A percentile compares a stretch with the other conserved stretches of the same genome.
These are phyloP conservation scores for Cloeon dipterum DNA, from an alignment of 2,888 invertebrate genomes.

Conservation along the genomic window DNA sequence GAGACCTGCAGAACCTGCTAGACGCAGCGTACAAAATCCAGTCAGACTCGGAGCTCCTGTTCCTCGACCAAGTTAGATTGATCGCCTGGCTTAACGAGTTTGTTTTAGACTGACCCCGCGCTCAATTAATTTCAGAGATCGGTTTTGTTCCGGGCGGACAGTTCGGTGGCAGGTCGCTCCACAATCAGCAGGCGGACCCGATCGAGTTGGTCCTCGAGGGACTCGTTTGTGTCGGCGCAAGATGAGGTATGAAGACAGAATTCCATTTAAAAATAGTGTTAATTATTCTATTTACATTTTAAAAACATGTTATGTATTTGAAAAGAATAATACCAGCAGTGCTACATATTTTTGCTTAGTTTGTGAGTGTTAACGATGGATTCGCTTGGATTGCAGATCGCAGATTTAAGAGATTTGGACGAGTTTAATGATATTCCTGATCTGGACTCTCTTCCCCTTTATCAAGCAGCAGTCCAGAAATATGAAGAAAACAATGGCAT, in stretches of 20 bases:
- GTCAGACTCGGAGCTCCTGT: conserved; percentile 68
- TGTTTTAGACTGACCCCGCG: too few relatives aligned
- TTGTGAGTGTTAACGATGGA: too few relatives aligned
- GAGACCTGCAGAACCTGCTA: conserved; percentile 54
- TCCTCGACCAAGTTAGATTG: conserved; percentile 55
- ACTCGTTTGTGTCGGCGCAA: conserved; percentile 89
- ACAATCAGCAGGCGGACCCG: not conserved
- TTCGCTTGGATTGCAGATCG: too few relatives aligned
- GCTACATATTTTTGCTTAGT: too few relatives aligned
- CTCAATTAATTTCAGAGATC: conserved; percentile 36
- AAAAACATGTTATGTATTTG: too few relatives aligned
- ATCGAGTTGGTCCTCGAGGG: conserved; percentile 57
- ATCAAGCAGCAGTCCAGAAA: conserved; percentile 63
- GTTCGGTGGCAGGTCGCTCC: conserved; percentile 13
- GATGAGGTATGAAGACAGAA: conserved; percentile 59
- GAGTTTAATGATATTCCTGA: conserved; percentile 58
- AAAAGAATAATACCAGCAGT: too few relatives aligned
- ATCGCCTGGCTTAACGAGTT: too few relatives aligned
- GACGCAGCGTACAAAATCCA: conserved; percentile 69
- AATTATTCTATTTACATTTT: conserved; percentile 2
- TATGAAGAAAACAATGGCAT: conserved; percentile 53
- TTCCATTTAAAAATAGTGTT: too few relatives aligned
- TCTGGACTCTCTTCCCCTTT: conserved; percentile 58
- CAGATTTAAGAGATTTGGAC: conserved; percentile 73
- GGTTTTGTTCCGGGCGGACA: conserved; percentile 59